phyloP scores from a whole-genome alignment of 2,888 invertebrate species.

The Microctonus brassicae region DNA sequence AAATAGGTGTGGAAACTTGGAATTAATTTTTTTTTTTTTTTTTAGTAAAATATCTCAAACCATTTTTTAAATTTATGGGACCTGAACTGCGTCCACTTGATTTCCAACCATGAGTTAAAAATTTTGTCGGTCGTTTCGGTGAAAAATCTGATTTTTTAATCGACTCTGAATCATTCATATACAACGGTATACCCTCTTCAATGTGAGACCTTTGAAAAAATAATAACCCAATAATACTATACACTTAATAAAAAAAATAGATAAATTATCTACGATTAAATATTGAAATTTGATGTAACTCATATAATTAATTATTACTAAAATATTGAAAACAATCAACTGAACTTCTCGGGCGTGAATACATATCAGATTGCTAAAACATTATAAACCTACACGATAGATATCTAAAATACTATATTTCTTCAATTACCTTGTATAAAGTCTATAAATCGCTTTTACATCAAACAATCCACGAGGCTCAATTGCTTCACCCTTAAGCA shows the following conservation, averaged over 20 bases:
- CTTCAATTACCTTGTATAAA: constrained; percentile 61
- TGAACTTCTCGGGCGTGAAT: not conserved
- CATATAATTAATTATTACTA: not conserved
- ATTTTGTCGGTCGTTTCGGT: constrained; percentile 63
- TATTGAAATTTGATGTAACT: not conserved
- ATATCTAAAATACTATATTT: not conserved
- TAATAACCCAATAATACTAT: not conserved
- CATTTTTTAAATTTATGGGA: constrained; percentile 64
- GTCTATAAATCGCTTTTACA: constrained; percentile 56
- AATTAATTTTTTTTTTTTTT: not conserved
- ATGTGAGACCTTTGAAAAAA: constrained; percentile 55
- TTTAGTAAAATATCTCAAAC: constrained; percentile 49
- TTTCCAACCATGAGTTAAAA: constrained; percentile 72
- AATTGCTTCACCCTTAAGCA: constrained; percentile 57
- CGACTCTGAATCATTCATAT: constrained; percentile 51
- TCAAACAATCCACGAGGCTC: constrained; percentile 53
- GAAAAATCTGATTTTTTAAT: constrained; percentile 57
- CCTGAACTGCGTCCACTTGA: constrained; percentile 67
- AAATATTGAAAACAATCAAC: not conserved
- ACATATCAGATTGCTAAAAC: not conserved
- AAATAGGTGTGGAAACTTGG: not conserved
- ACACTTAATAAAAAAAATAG: not conserved
- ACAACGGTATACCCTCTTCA: constrained; percentile 55
- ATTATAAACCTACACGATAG: too few relatives aligned
- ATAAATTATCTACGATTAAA: not conserved